Evolutionary conservation across 2,888 invertebrate genomes (phyloP).

Genomic region (Miltochrista miniata): DNA sequence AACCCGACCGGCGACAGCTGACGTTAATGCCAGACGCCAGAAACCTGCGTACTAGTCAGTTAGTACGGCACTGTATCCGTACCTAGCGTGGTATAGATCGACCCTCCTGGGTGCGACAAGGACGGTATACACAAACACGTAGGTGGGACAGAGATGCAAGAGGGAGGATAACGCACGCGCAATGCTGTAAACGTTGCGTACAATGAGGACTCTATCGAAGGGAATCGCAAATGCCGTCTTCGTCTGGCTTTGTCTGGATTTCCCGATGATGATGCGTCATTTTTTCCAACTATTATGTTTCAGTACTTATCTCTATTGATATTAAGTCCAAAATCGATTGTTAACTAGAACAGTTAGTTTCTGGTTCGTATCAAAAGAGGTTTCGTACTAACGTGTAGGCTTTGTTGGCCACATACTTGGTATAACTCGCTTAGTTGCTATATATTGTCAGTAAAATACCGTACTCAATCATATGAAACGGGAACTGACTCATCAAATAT

Average conservation of each 20-base stretch:
- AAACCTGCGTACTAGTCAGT: constrained; percentile 78
- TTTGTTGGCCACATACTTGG: constrained; percentile 16
- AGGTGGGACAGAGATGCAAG: constrained; percentile 51
- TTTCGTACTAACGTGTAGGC: constrained; percentile 9
- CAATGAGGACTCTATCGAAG: constrained; percentile 70
- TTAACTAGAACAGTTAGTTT: constrained; percentile 3
- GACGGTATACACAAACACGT: constrained; percentile 38
- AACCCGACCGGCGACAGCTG: constrained; percentile 58
- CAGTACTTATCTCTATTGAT: constrained; percentile 30
- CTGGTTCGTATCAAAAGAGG: constrained; percentile 8
- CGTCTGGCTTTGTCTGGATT: constrained; percentile 78
- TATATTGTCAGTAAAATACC: constrained; percentile 15
- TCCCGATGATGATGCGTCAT: constrained; percentile 78
- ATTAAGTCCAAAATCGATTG: constrained; percentile 32
- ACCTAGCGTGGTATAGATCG: constrained; percentile 82
- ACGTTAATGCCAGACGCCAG: constrained; percentile 71
- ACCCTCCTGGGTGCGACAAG: constrained; percentile 72
- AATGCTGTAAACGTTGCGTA: constrained; percentile 69
- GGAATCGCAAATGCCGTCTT: constrained; percentile 74
- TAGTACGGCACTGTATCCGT: constrained; percentile 73
- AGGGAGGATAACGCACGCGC: constrained; percentile 77
- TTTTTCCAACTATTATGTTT: constrained; percentile 44
- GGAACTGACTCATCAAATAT: constrained; percentile 30
- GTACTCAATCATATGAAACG: constrained; percentile 24
- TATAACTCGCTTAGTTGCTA: constrained; percentile 17